These are phyloP conservation scores for Cataglyphis rosenhaueri DNA, from an alignment of 2,888 invertebrate species.

Conservation along the genomic window DNA sequence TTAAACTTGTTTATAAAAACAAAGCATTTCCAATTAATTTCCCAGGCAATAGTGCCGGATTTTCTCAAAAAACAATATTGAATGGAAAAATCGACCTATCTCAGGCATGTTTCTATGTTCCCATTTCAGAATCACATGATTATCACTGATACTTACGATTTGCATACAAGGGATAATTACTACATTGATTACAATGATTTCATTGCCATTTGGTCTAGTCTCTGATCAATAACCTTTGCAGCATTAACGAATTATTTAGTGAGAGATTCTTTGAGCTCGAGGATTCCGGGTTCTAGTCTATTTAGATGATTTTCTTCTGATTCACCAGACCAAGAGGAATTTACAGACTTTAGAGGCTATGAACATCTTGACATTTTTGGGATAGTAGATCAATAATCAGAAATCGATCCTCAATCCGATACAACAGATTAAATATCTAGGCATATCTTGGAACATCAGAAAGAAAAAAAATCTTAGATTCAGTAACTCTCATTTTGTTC, in stretches of 20 bases:
- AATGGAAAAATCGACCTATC: background rate
- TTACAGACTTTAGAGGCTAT: background rate
- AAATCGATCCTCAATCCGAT: no score
- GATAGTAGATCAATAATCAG: background rate
- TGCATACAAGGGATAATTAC: no score
- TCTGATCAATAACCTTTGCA: background rate
- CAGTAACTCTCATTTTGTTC: no score
- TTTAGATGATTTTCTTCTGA: constrained; percentile 5
- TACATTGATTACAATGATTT: no score
- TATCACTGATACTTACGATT: no score
- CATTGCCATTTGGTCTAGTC: no score
- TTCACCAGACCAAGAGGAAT: background rate
- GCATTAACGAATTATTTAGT: background rate
- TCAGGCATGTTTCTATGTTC: background rate
- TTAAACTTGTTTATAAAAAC: background rate
- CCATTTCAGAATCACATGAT: no score
- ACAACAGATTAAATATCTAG: no score
- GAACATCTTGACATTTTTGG: background rate
- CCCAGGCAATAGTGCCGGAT: background rate
- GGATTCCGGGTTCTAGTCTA: background rate
- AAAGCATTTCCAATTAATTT: background rate
- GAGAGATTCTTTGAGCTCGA: background rate
- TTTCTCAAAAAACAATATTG: background rate
- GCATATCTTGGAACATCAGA: no score
- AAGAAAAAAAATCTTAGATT: no score